Evolutionary conservation across 2,797 vertebrate species (phyloP).

Genomic region (Cyprinella venusta): DNA sequence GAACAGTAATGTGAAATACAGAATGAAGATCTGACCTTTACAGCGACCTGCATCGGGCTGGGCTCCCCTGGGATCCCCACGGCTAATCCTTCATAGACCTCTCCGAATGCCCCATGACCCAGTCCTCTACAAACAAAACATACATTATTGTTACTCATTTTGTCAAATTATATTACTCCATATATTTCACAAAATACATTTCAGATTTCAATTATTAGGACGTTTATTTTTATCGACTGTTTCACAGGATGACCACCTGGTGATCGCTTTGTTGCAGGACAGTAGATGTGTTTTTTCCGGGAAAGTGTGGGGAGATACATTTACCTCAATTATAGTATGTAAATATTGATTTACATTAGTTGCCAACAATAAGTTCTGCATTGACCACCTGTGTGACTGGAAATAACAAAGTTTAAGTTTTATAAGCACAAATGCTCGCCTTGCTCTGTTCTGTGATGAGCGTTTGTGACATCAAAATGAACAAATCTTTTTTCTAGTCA

Average conservation of each 20-base stretch:
- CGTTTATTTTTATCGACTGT: not conserved
- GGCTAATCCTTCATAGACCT: conserved; percentile 97
- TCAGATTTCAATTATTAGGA: too few relatives aligned
- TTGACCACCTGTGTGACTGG: too few relatives aligned
- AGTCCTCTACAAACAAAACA: conserved; percentile 82
- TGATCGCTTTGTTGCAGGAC: not conserved
- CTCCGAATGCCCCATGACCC: conserved; percentile 97
- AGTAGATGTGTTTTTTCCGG: not conserved
- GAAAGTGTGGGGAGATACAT: too few relatives aligned
- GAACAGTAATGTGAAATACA: not conserved
- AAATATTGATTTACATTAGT: not conserved
- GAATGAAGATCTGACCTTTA: conserved; percentile 83
- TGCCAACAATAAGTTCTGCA: too few relatives aligned
- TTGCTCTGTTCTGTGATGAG: too few relatives aligned
- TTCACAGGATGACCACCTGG: not conserved
- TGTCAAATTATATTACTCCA: not conserved
- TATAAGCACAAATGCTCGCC: too few relatives aligned
- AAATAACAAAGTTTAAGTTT: too few relatives aligned
- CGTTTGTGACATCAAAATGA: too few relatives aligned
- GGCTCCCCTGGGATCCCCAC: conserved; percentile 90
- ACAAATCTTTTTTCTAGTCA: too few relatives aligned
- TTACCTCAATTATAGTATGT: too few relatives aligned
- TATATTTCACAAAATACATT: not conserved
- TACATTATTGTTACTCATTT: not conserved
- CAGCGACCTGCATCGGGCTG: conserved; percentile 94